Evolutionary conservation across 2,113 vertebrate species (phyloP).

Genomic region (Rhagologus leucostigma): DNA sequence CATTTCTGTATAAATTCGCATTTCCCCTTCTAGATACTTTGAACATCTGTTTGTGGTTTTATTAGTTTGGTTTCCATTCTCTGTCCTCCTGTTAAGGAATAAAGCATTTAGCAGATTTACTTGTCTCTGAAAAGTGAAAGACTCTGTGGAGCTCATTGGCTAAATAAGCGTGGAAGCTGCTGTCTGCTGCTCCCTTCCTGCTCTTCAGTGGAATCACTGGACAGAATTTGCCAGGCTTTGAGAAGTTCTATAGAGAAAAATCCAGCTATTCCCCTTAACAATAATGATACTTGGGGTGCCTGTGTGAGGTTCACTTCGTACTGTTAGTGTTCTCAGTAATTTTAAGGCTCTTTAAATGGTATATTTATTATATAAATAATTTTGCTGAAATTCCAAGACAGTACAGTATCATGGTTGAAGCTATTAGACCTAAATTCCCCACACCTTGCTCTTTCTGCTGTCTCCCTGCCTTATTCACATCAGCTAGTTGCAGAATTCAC

Average conservation of each 20-base stretch:
- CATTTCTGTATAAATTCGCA: neutral
- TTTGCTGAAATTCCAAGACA: neutral
- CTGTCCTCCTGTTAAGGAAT: neutral
- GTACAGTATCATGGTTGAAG: neutral
- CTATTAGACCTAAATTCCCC: neutral
- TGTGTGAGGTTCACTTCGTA: neutral
- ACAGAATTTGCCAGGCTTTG: neutral
- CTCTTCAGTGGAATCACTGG: neutral
- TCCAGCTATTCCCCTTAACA: neutral
- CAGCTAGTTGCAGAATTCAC: neutral
- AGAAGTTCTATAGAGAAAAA: neutral
- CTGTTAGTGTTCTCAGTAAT: neutral
- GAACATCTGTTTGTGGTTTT: neutral
- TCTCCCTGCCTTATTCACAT: neutral
- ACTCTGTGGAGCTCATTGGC: neutral
- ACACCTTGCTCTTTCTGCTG: neutral
- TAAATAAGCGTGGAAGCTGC: neutral
- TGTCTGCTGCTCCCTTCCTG: neutral
- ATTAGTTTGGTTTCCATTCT: neutral
- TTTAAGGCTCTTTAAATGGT: neutral
- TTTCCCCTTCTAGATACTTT: neutral
- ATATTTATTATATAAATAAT: neutral
- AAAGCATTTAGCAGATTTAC: neutral
- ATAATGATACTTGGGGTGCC: neutral
- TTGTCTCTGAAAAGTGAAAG: neutral